Evolutionary conservation across 2,888 invertebrate genomes (phyloP).

Genomic region (Euzetes globulus): DNA sequence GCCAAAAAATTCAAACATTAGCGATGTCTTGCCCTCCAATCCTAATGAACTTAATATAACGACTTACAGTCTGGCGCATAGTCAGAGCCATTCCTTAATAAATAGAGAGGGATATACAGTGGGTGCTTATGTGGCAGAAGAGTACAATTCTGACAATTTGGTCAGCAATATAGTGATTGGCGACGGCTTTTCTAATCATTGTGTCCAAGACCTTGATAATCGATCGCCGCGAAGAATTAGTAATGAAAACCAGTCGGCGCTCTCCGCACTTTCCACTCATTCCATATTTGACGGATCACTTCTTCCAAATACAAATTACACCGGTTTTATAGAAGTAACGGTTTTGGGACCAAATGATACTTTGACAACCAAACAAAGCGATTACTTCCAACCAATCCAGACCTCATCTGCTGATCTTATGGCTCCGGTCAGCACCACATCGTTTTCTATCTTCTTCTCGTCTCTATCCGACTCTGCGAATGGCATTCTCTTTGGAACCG

Average conservation of each 20-base stretch:
- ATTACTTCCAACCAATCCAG: conserved; percentile 39
- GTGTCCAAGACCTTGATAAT: conserved; percentile 32
- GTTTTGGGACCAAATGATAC: conserved; percentile 53
- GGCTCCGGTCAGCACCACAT: background rate
- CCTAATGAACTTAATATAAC: conserved; percentile 31
- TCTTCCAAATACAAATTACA: conserved; percentile 70
- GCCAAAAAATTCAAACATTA: conserved; percentile 56
- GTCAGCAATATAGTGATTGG: conserved; percentile 40
- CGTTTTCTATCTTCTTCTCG: conserved; percentile 36
- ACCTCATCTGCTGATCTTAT: conserved; percentile 41
- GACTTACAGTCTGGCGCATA: conserved; percentile 29
- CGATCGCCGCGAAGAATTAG: conserved; percentile 32
- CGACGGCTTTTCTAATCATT: conserved; percentile 36
- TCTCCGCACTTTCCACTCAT: conserved; percentile 32
- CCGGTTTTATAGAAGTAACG: conserved; percentile 73
- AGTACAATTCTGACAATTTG: conserved; percentile 55
- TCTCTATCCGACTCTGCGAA: conserved; percentile 37
- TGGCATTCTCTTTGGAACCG: conserved; percentile 56
- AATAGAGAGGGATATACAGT: background rate
- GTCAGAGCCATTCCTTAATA: too few relatives aligned
- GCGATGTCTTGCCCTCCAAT: conserved; percentile 54
- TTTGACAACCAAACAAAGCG: conserved; percentile 40
- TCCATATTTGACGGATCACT: conserved; percentile 59
- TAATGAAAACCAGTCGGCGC: conserved; percentile 35
- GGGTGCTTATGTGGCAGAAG: conserved; percentile 76